phyloP scores from a whole-genome alignment of 2,797 vertebrate species.

The Cheracebus regulus region DNA sequence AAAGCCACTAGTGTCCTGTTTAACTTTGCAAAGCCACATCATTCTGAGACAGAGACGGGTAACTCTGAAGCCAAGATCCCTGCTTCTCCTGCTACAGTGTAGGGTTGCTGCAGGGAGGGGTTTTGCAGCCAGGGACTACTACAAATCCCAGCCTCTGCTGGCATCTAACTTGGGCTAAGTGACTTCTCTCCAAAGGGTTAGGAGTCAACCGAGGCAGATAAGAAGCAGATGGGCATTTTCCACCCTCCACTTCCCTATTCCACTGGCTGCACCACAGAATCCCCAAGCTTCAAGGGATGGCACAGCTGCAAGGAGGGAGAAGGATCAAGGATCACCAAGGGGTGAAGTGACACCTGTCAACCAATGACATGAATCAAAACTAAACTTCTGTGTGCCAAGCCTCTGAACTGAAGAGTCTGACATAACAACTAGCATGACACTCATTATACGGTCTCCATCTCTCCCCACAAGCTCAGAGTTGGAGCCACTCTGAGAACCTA shows the following conservation, averaged over 20 bases:
- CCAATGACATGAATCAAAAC: background rate
- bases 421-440: background rate
- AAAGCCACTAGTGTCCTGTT: background rate
- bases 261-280: background rate
- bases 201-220: background rate
- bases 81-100: background rate
- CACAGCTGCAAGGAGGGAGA: background rate
- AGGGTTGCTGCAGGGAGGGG: background rate
- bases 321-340: background rate
- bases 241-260: background rate
- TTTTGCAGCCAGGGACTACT: no score
- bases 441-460: background rate
- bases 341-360: background rate
- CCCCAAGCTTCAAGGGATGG: background rate
- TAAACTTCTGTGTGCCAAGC: background rate
- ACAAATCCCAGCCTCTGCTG: background rate
- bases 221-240: background rate
- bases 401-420: background rate
- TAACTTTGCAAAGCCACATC: background rate
- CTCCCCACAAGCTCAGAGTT: background rate
- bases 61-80: background rate
- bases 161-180: background rate
- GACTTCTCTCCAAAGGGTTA: background rate
- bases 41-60: background rate
- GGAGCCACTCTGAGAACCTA: background rate